Evolutionary conservation across 2,888 invertebrate genomes (phyloP), one percentile per base, ranked within the genome.

Genomic region (Lasioglossum lativentre): DNA sequence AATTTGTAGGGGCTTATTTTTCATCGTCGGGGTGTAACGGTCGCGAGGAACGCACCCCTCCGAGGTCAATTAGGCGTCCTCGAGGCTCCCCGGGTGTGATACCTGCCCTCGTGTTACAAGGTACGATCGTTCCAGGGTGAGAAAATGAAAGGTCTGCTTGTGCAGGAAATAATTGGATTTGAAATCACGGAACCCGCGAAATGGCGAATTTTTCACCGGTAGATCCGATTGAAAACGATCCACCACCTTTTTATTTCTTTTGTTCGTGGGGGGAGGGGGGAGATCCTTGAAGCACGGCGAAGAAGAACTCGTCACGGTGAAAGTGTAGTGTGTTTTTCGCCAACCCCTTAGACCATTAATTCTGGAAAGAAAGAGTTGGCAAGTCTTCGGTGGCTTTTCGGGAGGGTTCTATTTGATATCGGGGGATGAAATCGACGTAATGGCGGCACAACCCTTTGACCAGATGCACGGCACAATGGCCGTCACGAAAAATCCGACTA

Each of bases 381-480:
- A 88, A 88, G 88, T 84, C 85, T 86, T 78, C 71, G 59, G 71
- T 73, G 73, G 71, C 79, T 83, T 78, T 38, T 56, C 56, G 70
- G 23, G 59, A 75, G 90, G 90, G 87, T 86, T 83, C 72, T 83
- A 71, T 81, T 86, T 68, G 68, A 79, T 80, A 87, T 89, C 86
- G 83, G 88, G 86, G 91, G 87, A 87, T 77, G 80, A 78, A 89
- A 90, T 90, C 83, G 82, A 66, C 85, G 90, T 89, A 91, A 90
- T 90, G 86, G 89, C 82, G 68, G 72, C 56, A 74, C 90, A 92
- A 91, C 90, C 90, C 88, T 87, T 86, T 88, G 86, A 88, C 90
- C 92, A 93, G 92, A 91, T 93, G 92, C 86, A 78, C 72, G 75
- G 59, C 78, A 90, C 90, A 93, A 93, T 91, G 84, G 83, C 78